phyloP scores from a whole-genome alignment of 1,140 invertebrate genomes.

The Stratiolaelaps scimitus region DNA sequence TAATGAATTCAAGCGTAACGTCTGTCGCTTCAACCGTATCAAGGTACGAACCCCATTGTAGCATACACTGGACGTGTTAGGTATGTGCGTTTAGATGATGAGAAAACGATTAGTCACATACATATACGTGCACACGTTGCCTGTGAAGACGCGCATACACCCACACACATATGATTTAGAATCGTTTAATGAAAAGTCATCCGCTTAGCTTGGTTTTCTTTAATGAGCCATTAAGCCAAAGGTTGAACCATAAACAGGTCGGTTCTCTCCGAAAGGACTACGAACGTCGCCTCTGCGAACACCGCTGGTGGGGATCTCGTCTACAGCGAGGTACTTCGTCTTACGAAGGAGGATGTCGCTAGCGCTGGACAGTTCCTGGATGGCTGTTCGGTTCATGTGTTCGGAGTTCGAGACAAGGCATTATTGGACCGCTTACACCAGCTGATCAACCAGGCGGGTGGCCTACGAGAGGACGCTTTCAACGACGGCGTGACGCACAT shows the following conservation, averaged over 20 bases:
- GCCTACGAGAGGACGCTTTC: conserved; percentile 7
- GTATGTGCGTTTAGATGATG: no score
- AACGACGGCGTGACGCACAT: conserved; percentile 24
- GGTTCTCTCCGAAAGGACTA: conserved; percentile 27
- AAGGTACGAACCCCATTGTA: not conserved
- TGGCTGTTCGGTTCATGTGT: conserved; percentile 19
- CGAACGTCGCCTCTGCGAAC: not conserved
- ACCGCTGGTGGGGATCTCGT: not conserved
- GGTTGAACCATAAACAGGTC: conserved; percentile 1
- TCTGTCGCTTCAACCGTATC: conserved; percentile 1
- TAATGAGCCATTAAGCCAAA: no score
- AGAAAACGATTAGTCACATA: no score
- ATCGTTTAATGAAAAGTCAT: no score
- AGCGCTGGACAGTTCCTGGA: not conserved
- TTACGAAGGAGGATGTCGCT: not conserved
- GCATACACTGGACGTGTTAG: no score
- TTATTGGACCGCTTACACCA: conserved; percentile 5
- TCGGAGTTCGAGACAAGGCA: not conserved
- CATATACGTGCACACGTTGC: no score
- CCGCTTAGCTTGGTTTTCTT: no score
- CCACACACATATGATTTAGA: no score
- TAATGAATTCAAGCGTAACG: conserved; percentile 15
- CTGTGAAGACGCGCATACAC: no score
- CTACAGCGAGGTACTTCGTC: conserved; percentile 16
- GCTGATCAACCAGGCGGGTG: conserved; percentile 10